phyloP scores from a whole-genome alignment of 2,797 vertebrate genomes.

The Hapalemur alaotrensis region DNA sequence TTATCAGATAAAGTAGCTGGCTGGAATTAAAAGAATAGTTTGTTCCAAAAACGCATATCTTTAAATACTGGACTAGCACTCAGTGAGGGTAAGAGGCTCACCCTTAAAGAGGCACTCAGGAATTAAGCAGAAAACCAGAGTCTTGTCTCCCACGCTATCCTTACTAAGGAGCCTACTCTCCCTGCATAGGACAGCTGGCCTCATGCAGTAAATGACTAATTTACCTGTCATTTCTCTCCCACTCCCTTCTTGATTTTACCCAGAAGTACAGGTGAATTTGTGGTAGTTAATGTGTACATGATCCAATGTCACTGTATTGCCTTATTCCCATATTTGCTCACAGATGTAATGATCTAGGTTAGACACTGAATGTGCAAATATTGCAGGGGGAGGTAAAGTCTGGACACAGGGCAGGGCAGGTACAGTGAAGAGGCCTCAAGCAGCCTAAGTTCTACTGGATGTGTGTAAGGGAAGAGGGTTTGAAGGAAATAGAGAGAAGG shows the following conservation, averaged over 20 bases:
- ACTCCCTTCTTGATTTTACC: neutral
- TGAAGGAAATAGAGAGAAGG: neutral
- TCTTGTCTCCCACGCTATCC: neutral
- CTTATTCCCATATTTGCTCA: neutral
- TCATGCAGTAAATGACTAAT: neutral
- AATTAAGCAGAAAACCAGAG: neutral
- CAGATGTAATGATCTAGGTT: neutral
- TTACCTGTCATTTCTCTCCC: neutral
- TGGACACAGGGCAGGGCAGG: neutral
- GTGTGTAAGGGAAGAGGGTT: neutral
- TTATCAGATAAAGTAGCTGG: neutral
- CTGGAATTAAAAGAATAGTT: neutral
- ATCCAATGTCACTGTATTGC: neutral
- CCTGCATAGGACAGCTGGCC: neutral
- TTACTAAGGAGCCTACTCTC: neutral
- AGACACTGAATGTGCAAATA: neutral
- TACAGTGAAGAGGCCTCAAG: neutral
- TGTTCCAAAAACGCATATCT: neutral
- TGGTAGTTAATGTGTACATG: neutral
- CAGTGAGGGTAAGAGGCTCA: neutral
- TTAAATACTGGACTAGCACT: neutral
- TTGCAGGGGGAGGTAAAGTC: neutral
- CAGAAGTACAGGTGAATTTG: neutral
- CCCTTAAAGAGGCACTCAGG: neutral
- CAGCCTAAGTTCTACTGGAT: neutral